A percentile compares a stretch with the other conserved stretches of the same genome.
phyloP scores from a whole-genome alignment of 2,797 vertebrate species.

The Ptychobarbus kaznakovi region DNA sequence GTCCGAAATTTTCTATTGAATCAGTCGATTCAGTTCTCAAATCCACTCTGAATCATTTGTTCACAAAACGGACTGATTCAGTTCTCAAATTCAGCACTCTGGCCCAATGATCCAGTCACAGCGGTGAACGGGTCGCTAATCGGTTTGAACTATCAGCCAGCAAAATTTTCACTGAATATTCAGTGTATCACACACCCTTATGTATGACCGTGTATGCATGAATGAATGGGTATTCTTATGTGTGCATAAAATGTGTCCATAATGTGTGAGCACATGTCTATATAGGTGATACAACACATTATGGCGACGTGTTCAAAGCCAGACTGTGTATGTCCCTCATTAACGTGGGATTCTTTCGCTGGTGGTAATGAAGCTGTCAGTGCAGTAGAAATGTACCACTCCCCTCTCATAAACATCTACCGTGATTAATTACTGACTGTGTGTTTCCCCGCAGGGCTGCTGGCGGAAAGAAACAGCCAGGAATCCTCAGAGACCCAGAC shows the following conservation, averaged over 20 bases:
- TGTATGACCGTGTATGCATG: background rate
- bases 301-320: conserved; percentile 9
- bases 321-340: conserved; percentile 33
- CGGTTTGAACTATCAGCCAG: background rate
- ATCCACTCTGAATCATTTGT: background rate
- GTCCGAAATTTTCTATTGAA: background rate
- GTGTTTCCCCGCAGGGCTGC: conserved; percentile 48
- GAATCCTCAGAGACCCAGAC: conserved; percentile 42
- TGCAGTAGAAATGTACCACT: conserved; percentile 56
- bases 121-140: background rate
- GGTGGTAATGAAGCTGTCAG: conserved; percentile 62
- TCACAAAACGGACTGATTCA: background rate
- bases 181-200: background rate
- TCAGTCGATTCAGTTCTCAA: background rate
- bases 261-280: conserved; percentile 2
- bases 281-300: background rate
- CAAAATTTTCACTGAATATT: background rate
- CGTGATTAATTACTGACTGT: conserved; percentile 57
- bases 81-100: background rate
- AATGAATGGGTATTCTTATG: background rate
- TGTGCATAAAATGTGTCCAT: background rate
- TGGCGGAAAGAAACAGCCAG: conserved; percentile 63
- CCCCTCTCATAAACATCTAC: conserved; percentile 61
- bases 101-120: background rate
- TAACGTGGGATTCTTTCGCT: conserved; percentile 51